Percentiles rank a stretch among this genome's conserved stretches.
Conservation (phyloP, 2,797 vertebrate genomes). For the Pseudopleuronectes americanus region DNA sequence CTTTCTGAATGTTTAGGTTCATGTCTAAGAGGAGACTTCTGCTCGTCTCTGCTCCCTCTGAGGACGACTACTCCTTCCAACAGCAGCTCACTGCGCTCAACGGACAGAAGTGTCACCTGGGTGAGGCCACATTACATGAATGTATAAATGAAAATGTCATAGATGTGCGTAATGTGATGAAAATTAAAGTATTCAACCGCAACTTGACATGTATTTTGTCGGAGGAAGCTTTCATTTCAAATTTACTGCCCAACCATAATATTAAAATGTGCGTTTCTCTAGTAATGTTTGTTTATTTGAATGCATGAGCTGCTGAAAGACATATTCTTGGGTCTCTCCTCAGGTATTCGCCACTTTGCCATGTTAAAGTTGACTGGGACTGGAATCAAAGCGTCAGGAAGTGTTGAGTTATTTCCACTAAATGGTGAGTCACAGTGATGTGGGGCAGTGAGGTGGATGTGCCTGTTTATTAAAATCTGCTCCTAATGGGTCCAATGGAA, state of each 20-base stretch:
- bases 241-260: no score
- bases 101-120: conserved; percentile 82
- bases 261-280: no score
- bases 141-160: neutral
- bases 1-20: conserved; percentile 71
- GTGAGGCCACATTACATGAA: conserved; percentile 57
- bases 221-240: neutral
- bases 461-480: no score
- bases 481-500: no score
- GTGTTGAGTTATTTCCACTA: conserved; percentile 82
- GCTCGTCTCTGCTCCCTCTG: conserved; percentile 81
- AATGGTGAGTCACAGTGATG: conserved; percentile 75
- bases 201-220: neutral
- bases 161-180: neutral
- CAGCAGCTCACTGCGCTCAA: conserved; percentile 83
- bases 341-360: conserved; percentile 87
- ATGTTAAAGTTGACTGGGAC: conserved; percentile 80
- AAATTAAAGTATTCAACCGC: neutral
- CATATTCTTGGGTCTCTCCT: conserved; percentile 2
- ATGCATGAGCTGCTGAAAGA: neutral
- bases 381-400: conserved; percentile 77
- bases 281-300: neutral
- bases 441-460: neutral
- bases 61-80: conserved; percentile 84
- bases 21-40: conserved; percentile 84